Evolutionary conservation across 64 coral and sea anemone genomes (phyloP).

Genomic region (Hydrozoanthus tunicans): DNA sequence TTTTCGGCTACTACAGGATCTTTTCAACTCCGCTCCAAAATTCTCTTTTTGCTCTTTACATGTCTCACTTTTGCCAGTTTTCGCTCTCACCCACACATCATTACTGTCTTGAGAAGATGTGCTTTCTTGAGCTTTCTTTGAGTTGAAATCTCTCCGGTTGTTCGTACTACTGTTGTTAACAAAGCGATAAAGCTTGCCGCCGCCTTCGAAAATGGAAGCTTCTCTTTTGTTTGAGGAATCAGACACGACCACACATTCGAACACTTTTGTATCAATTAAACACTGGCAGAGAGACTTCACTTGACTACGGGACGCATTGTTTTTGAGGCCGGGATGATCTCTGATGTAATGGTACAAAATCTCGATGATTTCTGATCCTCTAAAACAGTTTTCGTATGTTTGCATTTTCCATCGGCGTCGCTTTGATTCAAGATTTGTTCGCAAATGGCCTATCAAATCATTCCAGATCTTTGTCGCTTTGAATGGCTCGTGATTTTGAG

Average conservation of each 20-base stretch:
- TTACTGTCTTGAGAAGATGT: neutral
- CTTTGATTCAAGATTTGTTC: slow-evolving; percentile 67
- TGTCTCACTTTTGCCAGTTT: neutral
- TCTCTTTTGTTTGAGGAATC: slow-evolving; percentile 51
- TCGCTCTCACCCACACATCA: slow-evolving; percentile 36
- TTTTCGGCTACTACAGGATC: slow-evolving; percentile 13
- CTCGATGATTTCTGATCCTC: slow-evolving; percentile 78
- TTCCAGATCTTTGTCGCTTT: slow-evolving; percentile 99
- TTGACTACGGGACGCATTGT: slow-evolving; percentile 78
- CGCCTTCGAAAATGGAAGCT: slow-evolving; percentile 60
- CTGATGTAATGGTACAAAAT: slow-evolving; percentile 77
- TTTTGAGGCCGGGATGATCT: slow-evolving; percentile 78
- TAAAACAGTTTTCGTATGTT: slow-evolving; percentile 89
- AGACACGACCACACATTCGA: slow-evolving; percentile 65
- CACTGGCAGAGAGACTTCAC: slow-evolving; percentile 84
- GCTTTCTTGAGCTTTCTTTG: slow-evolving; percentile 9
- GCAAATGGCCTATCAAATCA: slow-evolving; percentile 79
- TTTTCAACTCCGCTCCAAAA: slow-evolving; percentile 17
- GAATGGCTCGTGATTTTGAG: slow-evolving; percentile 61
- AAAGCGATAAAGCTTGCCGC: slow-evolving; percentile 78
- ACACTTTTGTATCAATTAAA: slow-evolving; percentile 76
- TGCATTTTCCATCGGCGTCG: slow-evolving; percentile 95
- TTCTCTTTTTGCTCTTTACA: slow-evolving; percentile 17
- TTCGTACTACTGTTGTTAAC: neutral
- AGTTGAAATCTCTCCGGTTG: neutral